Conservation (phyloP, 2,113 vertebrate species). For the Thymallus thymallus region DNA sequence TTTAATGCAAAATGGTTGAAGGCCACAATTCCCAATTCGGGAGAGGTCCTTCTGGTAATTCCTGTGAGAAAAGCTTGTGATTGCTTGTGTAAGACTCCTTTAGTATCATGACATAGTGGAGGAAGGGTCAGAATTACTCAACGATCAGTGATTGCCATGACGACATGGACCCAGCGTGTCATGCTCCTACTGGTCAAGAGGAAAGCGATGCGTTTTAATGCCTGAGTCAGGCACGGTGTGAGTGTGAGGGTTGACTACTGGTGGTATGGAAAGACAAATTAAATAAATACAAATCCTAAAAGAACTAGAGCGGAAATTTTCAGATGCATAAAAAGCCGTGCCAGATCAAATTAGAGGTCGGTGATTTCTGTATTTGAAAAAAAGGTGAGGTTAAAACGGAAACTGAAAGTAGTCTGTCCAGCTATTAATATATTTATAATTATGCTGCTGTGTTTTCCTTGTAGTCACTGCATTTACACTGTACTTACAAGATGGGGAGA, state of each 20-base stretch:
- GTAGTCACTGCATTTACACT: slow-evolving; percentile 13
- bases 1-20: slow-evolving; percentile 3
- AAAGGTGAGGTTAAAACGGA: background rate
- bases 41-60: background rate
- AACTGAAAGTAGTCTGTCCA: background rate
- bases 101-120: background rate
- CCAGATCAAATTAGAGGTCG: slow-evolving; percentile 30
- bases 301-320: slow-evolving; percentile 57
- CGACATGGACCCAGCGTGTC: slow-evolving; percentile 22
- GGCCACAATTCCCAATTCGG: background rate
- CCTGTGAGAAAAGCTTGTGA: background rate
- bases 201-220: slow-evolving; percentile 48
- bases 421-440: background rate
- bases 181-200: slow-evolving; percentile 30
- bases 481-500: background rate
- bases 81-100: slow-evolving; percentile 1
- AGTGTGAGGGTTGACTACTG: slow-evolving; percentile 43
- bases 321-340: slow-evolving; percentile 37
- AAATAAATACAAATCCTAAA: slow-evolving; percentile 26
- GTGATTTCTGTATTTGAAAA: slow-evolving; percentile 15
- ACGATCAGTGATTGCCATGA: slow-evolving; percentile 35
- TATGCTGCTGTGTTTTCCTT: background rate
- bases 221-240: slow-evolving; percentile 40
- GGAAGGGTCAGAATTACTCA: slow-evolving; percentile 12
- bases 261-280: slow-evolving; percentile 25